A percentile compares a stretch with the other conserved stretches of the same genome.
phyloP scores from a whole-genome alignment of 2,113 vertebrate genomes.

The Coregonus clupeaformis region DNA sequence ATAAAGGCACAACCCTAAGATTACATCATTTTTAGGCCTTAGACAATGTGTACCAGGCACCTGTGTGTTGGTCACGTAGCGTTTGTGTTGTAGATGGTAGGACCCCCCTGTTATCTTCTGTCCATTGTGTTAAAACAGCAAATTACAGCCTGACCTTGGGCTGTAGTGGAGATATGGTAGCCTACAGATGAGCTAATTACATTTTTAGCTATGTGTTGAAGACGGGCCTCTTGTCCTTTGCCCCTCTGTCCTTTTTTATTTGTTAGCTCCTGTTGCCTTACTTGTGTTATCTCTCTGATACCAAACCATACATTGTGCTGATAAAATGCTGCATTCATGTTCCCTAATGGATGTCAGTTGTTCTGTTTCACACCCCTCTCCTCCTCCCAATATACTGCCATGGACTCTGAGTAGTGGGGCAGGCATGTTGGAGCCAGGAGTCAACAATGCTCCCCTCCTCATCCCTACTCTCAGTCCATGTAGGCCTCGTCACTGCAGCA shows the following conservation, averaged over 20 bases:
- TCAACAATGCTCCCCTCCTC: constrained; percentile 23
- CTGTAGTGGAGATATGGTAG: neutral
- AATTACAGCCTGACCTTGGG: constrained; percentile 14
- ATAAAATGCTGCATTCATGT: constrained; percentile 29
- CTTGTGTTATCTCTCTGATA: neutral
- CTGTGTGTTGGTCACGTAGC: constrained; percentile 24
- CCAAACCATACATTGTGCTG: neutral
- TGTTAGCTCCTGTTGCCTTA: neutral
- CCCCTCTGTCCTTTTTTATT: neutral
- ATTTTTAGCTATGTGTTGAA: neutral
- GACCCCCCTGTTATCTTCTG: too few species aligned
- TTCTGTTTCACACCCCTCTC: neutral
- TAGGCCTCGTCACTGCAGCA: neutral
- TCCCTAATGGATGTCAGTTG: constrained; percentile 25
- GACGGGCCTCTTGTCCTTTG: neutral
- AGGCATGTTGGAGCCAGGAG: constrained; percentile 13
- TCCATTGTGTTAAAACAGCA: constrained; percentile 24
- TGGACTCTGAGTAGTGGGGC: constrained; percentile 2
- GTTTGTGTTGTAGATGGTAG: neutral
- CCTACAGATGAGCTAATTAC: constrained; percentile 5
- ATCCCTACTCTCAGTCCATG: constrained; percentile 1
- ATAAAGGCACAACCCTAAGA: neutral
- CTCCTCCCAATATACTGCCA: constrained; percentile 22
- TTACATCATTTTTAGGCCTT: constrained; percentile 46
- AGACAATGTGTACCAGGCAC: constrained; percentile 13